Evolutionary conservation across 2,888 invertebrate species (phyloP).

Genomic region (Invenusta paracnida): DNA sequence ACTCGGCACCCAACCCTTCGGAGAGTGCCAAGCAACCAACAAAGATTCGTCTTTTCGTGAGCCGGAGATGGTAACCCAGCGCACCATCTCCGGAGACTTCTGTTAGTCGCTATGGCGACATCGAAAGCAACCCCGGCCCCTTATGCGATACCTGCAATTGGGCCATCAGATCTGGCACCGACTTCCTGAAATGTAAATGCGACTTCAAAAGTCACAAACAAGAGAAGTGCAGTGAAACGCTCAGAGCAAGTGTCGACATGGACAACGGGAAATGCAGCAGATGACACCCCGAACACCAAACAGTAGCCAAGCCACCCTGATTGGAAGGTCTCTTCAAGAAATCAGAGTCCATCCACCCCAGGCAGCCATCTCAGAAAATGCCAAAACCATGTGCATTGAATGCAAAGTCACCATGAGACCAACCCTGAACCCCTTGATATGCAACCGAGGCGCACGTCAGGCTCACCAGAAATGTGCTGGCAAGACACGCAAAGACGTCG

Average conservation of each 20-base stretch:
- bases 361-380: too few species aligned
- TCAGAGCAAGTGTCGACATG: neutral
- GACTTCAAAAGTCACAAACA: neutral
- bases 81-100: neutral
- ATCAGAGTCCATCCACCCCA: neutral
- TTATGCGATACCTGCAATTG: neutral
- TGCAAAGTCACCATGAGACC: neutral
- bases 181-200: neutral
- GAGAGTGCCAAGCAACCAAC: too few species aligned
- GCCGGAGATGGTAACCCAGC: neutral
- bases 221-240: neutral
- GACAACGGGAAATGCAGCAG: neutral
- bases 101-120: neutral
- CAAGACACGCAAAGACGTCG: neutral
- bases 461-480: too few species aligned
- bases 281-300: neutral
- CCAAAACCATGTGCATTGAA: neutral
- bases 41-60: too few species aligned
- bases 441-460: neutral
- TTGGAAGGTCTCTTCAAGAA: neutral
- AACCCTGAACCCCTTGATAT: neutral
- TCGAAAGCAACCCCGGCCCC: neutral
- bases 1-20: too few species aligned
- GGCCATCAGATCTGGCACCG: neutral
- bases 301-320: neutral